Conservation (phyloP, 2,797 vertebrate genomes). For the Lithobates sylvaticus region DNA sequence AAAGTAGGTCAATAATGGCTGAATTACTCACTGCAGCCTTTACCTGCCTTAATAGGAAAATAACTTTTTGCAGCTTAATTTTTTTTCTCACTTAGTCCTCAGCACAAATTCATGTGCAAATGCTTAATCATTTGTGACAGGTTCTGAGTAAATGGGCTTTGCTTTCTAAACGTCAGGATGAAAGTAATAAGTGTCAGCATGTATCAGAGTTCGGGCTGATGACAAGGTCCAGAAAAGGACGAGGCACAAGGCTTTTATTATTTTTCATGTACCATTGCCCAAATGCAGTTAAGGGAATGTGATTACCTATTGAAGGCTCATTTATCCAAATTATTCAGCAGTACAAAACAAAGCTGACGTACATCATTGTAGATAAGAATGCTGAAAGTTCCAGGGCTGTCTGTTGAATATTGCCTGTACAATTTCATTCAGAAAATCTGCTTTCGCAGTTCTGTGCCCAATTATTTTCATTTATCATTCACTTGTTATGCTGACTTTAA, state of each 20-base stretch:
- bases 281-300: conserved; percentile 75
- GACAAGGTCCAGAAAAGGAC: conserved; percentile 72
- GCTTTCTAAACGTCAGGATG: conserved; percentile 68
- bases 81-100: conserved; percentile 21
- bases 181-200: conserved; percentile 71
- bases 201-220: conserved; percentile 67
- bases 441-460: neutral
- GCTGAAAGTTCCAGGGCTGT: conserved; percentile 65
- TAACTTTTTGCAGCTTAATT: conserved; percentile 35
- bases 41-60: conserved; percentile 26
- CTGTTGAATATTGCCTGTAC: neutral
- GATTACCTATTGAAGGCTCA: conserved; percentile 72
- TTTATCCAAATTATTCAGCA: conserved; percentile 74
- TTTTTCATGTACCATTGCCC: conserved; percentile 72
- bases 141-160: conserved; percentile 58
- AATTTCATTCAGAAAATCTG: neutral
- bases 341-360: conserved; percentile 68
- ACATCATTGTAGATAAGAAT: conserved; percentile 74
- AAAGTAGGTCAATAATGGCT: conserved; percentile 18
- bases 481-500: too few relatives aligned
- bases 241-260: conserved; percentile 69
- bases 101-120: conserved; percentile 41
- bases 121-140: conserved; percentile 59
- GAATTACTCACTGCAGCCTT: neutral
- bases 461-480: neutral